Base-by-base conservation (phyloP, 2,797 vertebrate genomes). In the Halcyon badia region DNA sequence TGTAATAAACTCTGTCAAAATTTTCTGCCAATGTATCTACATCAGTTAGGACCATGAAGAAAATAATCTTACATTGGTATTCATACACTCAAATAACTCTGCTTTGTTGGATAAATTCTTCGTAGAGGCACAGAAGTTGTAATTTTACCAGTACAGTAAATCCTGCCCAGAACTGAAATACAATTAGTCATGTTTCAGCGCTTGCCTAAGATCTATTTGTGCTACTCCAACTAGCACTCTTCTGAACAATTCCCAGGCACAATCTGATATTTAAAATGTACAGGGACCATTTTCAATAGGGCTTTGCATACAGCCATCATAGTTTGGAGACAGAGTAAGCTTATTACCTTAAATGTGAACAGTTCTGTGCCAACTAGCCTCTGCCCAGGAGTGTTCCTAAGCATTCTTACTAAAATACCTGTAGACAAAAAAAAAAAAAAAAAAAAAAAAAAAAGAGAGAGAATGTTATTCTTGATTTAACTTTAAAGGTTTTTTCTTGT, bases 401-500 rank as follows among this genome's bases (percentile, higher is more conserved):
- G 7, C 4, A 20, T 9, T 1, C 2, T 69, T 72, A 19, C 25
- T 60, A 51, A 11, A 62, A 46, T 35, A 51, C 1, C 7, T 41
- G 24, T 31, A 52, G 21, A 24, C 9, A 52, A n/a, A 73, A 62
- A 39, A 8, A 35, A 44, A 10, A 57, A 21, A n/a, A n/a, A 33
- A 39, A 39, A 44, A 44, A 20, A 44, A 20, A 44, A 22, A 48
- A 13, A 24, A 46, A 24, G 13, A 13, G 6, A 42, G 41, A 42
- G 4, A 18, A 13, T 14, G 18, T 54, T 41, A 7, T 72, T 69
- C 7, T 11, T 48, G 6, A 52, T 46, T 72, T 52, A 72, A 25
- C 2, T 51, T 80, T n/a, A 28, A 75, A 46, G 3, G 2, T 1
- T 8, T 5, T 49, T 14, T 56, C 18, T 31, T 10, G 1, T 22